These are phyloP conservation scores for Harlomillsia oculata DNA, from an alignment of 1,140 invertebrate genomes.

Conservation along the genomic window DNA sequence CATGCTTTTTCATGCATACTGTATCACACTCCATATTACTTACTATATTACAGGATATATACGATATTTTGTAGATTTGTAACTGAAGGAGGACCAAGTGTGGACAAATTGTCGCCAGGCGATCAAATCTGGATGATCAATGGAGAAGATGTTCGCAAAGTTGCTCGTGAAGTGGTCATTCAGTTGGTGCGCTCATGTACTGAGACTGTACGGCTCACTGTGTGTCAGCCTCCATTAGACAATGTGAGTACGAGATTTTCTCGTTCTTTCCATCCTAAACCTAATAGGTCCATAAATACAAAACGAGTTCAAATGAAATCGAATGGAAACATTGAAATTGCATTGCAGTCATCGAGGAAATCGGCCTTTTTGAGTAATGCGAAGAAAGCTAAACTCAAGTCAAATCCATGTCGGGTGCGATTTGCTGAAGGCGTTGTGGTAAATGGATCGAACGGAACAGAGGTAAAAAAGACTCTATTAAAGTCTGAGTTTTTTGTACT, in stretches of 20 bases:
- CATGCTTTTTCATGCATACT: too few relatives aligned
- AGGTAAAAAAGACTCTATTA: too few relatives aligned
- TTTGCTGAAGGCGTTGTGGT: conserved; percentile 81
- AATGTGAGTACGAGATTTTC: conserved; percentile 46
- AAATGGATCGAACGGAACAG: conserved; percentile 71
- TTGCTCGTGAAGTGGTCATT: conserved; percentile 79
- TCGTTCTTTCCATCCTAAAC: neutral
- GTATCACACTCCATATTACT: too few relatives aligned
- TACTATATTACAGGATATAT: too few relatives aligned
- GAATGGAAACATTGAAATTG: too few relatives aligned
- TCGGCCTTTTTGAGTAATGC: conserved; percentile 76
- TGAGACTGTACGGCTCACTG: conserved; percentile 60
- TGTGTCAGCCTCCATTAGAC: conserved; percentile 68
- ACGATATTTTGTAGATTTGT: conserved; percentile 61
- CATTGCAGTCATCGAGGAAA: conserved; percentile 56
- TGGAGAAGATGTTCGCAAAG: conserved; percentile 73
- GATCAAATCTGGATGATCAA: conserved; percentile 84
- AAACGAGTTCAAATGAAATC: too few relatives aligned
- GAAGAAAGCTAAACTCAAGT: conserved; percentile 68
- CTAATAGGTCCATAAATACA: conserved; percentile 11
- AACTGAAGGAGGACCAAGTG: conserved; percentile 77
- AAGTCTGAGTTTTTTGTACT: too few relatives aligned
- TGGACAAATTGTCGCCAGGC: conserved; percentile 73
- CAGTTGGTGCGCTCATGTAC: conserved; percentile 71
- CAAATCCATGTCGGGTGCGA: conserved; percentile 70